Evolutionary conservation across 2,113 vertebrate species (phyloP).

Genomic region (Phodopus roborovskii): DNA sequence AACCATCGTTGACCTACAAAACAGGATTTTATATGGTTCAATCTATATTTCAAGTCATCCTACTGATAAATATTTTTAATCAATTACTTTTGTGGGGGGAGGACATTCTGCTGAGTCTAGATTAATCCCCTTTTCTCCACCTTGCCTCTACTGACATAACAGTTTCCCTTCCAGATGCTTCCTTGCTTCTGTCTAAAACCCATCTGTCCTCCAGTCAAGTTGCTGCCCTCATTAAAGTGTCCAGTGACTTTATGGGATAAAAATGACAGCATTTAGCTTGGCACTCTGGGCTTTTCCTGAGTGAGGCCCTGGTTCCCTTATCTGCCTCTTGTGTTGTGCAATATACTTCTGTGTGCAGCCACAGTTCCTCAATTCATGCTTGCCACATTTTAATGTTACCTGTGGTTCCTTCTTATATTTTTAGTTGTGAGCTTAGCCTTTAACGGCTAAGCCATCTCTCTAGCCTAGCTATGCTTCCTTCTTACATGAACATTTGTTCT

Average conservation of each 20-base stretch:
- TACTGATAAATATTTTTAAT: constrained; percentile 53
- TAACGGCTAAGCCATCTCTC: too few species aligned
- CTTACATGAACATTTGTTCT: not conserved
- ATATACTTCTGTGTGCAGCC: not conserved
- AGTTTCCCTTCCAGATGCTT: not conserved
- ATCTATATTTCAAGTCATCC: constrained; percentile 4
- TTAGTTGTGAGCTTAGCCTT: too few species aligned
- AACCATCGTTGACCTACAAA: constrained; percentile 10
- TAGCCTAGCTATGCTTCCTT: not conserved
- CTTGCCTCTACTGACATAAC: not conserved
- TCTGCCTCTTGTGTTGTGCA: not conserved
- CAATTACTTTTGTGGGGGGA: not conserved
- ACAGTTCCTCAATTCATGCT: not conserved
- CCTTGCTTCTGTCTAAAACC: not conserved
- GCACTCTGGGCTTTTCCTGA: not conserved
- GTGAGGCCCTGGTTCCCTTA: not conserved
- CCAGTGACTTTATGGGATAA: not conserved
- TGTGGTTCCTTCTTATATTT: not conserved
- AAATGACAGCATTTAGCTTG: not conserved
- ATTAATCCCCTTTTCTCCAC: not conserved
- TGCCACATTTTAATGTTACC: not conserved
- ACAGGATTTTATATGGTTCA: constrained; percentile 14
- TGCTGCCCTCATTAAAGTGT: not conserved
- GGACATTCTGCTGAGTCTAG: not conserved
- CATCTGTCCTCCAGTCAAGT: not conserved